Evolutionary conservation across 2,888 invertebrate genomes (phyloP), one percentile per base, ranked within the genome.

Genomic region (Pilophorus perplexus): DNA sequence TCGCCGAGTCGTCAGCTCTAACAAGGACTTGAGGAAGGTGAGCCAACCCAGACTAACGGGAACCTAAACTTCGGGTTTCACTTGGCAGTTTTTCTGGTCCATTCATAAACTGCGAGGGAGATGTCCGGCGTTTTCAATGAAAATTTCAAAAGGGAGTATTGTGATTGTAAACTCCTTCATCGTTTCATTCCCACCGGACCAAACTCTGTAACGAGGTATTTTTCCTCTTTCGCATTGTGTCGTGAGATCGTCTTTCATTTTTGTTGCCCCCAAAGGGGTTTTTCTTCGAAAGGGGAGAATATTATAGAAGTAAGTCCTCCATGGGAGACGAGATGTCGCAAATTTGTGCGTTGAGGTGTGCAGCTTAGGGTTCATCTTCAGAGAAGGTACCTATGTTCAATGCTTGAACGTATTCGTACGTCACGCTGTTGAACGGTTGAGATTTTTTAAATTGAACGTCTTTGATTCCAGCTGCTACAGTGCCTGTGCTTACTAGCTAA

Each of bases 51-150:
- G 46, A 46, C 46, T 46, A 46, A 46, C 46, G 46, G 46, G 46
- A 46, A 46, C 46, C 46, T n/a, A 23, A 10, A 46, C 46, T 46
- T 46, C 46, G 25, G 46, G 46, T 46, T 46, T 46, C 46, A 46
- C 46, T 46, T 46, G 22, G 44, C 20, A 18, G 44, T 23, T 46
- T 46, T 14, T 22, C 46, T n/a, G 23, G 46, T 12, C 46, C 46
- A 46, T 46, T 46, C 46, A 46, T 14, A 46, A 46, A 46, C 12
- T 46, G 22, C 46, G 46, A 46, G 46, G 46, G 46, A 23, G 22
- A n/a, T n/a, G n/a, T n/a, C n/a, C 46, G 22, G 46, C 5, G 46
- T 22, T 46, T 46, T 46, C 46, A 46, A 46, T 46, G 46, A 46
- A 46, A n/a, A n/a, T 46, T 46, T 46, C 23, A 46, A 46, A 46